A percentile compares a stretch with the other conserved stretches of the same genome.
Conservation (phyloP, 1,140 invertebrate genomes). For the Thaumetopoea pityocampa region DNA sequence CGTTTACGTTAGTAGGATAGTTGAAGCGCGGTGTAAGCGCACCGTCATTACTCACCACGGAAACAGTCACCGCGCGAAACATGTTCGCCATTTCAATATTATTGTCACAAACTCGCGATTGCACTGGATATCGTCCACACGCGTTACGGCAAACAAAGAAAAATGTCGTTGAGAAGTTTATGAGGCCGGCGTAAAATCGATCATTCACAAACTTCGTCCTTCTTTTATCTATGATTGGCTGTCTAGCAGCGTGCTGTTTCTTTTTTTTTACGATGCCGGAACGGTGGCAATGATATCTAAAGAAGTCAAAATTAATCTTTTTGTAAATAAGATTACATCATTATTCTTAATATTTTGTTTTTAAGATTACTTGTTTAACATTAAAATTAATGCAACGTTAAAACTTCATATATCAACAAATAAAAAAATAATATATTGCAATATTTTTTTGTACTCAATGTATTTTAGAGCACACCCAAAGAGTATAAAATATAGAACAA, state of each 20-base stretch:
- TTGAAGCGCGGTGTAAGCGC: slow-evolving; percentile 81
- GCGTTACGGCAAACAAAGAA: slow-evolving; percentile 69
- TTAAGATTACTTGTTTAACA: too few relatives aligned
- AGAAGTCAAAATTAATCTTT: too few relatives aligned
- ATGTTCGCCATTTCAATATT: slow-evolving; percentile 81
- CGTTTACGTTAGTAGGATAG: slow-evolving; percentile 80
- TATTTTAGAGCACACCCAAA: too few relatives aligned
- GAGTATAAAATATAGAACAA: too few relatives aligned
- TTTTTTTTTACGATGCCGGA: slow-evolving; percentile 15
- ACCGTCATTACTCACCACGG: slow-evolving; percentile 81
- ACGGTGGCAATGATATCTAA: too few relatives aligned
- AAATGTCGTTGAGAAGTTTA: slow-evolving; percentile 68
- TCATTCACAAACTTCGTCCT: slow-evolving; percentile 71
- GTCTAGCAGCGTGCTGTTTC: slow-evolving; percentile 49
- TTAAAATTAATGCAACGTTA: too few relatives aligned
- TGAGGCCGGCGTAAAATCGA: slow-evolving; percentile 73
- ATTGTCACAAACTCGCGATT: slow-evolving; percentile 40
- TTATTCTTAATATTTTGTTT: too few relatives aligned
- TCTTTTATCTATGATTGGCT: slow-evolving; percentile 65
- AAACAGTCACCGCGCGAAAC: slow-evolving; percentile 83
- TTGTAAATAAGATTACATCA: too few relatives aligned
- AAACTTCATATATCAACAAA: too few relatives aligned
- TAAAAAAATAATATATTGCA: too few relatives aligned
- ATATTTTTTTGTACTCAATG: too few relatives aligned
- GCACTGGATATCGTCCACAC: slow-evolving; percentile 48